Conservation (phyloP, 2,113 vertebrate genomes). For the Spheniscus mendiculus region DNA sequence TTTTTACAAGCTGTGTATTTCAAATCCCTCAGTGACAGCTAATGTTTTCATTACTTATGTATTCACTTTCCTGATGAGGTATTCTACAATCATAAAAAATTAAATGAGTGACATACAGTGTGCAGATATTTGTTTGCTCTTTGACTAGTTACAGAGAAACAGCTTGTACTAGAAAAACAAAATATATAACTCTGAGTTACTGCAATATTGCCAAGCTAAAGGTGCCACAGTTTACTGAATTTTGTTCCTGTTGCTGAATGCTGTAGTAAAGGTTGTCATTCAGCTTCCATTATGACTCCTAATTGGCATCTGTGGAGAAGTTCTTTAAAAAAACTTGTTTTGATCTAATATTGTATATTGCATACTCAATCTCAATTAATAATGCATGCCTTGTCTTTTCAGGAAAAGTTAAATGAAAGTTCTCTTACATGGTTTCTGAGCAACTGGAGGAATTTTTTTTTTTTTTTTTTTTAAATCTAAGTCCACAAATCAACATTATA, state of each 20-base stretch:
- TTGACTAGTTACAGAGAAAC: slow-evolving; percentile 19
- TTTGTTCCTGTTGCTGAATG: neutral
- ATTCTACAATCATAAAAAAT: slow-evolving; percentile 41
- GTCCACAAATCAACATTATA: neutral
- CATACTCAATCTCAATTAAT: neutral
- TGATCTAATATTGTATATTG: neutral
- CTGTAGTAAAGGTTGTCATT: neutral
- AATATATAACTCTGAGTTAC: neutral
- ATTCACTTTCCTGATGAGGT: slow-evolving; percentile 37
- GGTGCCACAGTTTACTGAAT: neutral
- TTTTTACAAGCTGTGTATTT: neutral
- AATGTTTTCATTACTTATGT: slow-evolving; percentile 31
- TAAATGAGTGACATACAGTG: neutral
- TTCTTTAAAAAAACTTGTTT: neutral
- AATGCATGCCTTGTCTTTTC: neutral
- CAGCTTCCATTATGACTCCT: neutral
- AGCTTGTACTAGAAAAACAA: slow-evolving; percentile 17
- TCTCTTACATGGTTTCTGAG: neutral
- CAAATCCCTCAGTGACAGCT: neutral
- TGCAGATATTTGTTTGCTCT: slow-evolving; percentile 43
- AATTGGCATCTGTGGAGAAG: neutral
- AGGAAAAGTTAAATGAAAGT: neutral
- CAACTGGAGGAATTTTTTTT: neutral
- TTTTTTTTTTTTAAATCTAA: neutral
- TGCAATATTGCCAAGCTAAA: neutral